A percentile compares a stretch with the other conserved stretches of the same genome.
Conservation (phyloP, 1,140 invertebrate genomes). For the Cydia splendana region DNA sequence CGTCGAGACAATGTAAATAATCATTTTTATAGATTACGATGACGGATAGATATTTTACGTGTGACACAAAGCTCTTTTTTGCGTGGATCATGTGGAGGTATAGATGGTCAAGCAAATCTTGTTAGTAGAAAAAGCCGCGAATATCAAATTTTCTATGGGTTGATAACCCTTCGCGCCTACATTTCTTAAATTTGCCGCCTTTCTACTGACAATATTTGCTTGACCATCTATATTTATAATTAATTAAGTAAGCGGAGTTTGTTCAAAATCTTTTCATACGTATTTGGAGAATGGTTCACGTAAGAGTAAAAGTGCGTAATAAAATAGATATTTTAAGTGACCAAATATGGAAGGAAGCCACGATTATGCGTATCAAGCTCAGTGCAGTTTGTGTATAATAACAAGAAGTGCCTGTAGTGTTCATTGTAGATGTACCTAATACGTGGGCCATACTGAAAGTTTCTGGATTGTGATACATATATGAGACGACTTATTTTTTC, state of each 20-base stretch:
- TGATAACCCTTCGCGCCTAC: too few relatives aligned
- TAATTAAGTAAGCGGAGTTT: neutral
- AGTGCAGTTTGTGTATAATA: slow-evolving; percentile 9
- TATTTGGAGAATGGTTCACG: neutral
- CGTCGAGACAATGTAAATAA: slow-evolving; percentile 61
- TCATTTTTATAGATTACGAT: slow-evolving; percentile 41
- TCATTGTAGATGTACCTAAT: neutral
- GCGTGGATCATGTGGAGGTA: neutral
- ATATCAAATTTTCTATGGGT: too few relatives aligned
- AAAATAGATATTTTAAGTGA: slow-evolving; percentile 14
- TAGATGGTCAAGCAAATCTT: too few relatives aligned
- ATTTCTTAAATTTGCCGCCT: too few relatives aligned
- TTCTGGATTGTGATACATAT: too few relatives aligned
- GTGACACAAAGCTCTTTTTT: slow-evolving; percentile 16
- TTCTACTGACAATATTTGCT: too few relatives aligned
- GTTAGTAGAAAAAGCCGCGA: too few relatives aligned
- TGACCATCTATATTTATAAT: too few relatives aligned
- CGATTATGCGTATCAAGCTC: neutral
- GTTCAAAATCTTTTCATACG: neutral
- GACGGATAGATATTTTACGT: slow-evolving; percentile 33
- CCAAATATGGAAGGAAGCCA: slow-evolving; percentile 16
- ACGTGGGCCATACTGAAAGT: too few relatives aligned
- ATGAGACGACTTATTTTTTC: too few relatives aligned
- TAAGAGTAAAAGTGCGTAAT: neutral
- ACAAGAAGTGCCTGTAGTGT: neutral